Base-by-base conservation (phyloP, 2,113 vertebrate genomes). In the Chauna torquata region DNA sequence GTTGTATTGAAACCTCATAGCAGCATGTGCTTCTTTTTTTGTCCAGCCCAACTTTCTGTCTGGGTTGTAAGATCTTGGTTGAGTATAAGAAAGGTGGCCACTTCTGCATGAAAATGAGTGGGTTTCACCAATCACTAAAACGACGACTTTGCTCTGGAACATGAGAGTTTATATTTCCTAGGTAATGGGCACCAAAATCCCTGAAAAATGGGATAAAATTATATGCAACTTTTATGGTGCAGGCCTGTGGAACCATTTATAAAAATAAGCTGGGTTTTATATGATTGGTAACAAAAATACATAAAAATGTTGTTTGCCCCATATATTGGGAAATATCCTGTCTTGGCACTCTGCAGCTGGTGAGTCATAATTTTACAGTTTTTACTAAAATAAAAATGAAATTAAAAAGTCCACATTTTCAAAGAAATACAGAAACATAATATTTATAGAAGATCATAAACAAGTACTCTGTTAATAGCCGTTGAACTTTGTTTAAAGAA, bases 351-450 rank as follows among this genome's bases (percentile, higher is more conserved):
- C 88, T 93, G 82, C 65, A 70, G 72, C 84, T 95, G 94, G 79
- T 97, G 91, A 97, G 62, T 97, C 95, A 97, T 70, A 95, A 93
- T 95, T 97, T 96, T 85, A 97, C 94, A 97, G 96, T 96, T 97
- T 97, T 97, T 95, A 92, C 96, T 97, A 96, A 97, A 97, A 96
- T 96, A 97, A 97, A 97, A 97, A 96, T 97, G 88, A 97, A 97
- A 97, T 97, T 96, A 94, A 97, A 97, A 97, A 93, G 81, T 91
- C 92, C 91, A 86, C 92, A 84, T 97, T 96, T 97, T 97, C 88
- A 97, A 95, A 95, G 90, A 59, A 92, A 69, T 91, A 87, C 92
- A 96, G 68, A 95, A 96, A 97, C 83, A 94, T 96, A 92, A 95
- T 92, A 96, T 95, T 96, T 96, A 97, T 93, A 94, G 92, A 97